Evolutionary conservation across 2,888 invertebrate genomes (phyloP), one percentile per base, ranked within the genome.

Genomic region (Acrocyrtus sp.): DNA sequence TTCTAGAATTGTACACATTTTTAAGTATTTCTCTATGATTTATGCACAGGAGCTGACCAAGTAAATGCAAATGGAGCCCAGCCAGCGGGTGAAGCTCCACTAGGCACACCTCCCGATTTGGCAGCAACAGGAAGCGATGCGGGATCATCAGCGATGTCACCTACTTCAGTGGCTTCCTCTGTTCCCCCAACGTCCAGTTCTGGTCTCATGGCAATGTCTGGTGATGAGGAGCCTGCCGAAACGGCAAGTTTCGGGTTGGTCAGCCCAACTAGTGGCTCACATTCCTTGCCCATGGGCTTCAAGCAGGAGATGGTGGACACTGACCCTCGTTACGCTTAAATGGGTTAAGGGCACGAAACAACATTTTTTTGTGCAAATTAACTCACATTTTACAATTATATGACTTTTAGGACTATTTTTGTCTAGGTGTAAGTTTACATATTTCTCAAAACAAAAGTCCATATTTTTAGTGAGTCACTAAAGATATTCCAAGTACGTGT

Each of bases 191-290:
- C 50, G 39, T 65, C 72, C 5, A 78, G 70, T 53, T 65, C 77
- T 72, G 79, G 80, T 63, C 62, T 81, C 43, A 63, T 80, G 69
- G 69, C 80, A 63, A 72, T 80, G 47, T 81, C 81, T 21, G 81
- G 80, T 61, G 81, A 81, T 61, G 81, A 81, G 24, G 81, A 81
- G 17, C 78, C 79, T 22, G 56, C 62, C 15, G 76, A 80, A 54
- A 72, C 76, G 4, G 4, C 60, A 21, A 45, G 74, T 4, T 79
- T 73, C 57, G 76, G 60, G 51, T 66, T 80, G 22, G 72, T 72
- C 4, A 63, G 43, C 26, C 63, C 70, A 12, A 61, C 26, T n/a
- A 72, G 60, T 41, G 63, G 73, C 53, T 24, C 48, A 53, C 54
- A 68, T 56, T 53, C 76, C 54, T 47, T 72, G 17, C 45, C 62